A percentile compares a stretch with the other conserved stretches of the same genome.
phyloP scores from a whole-genome alignment of 1,140 invertebrate genomes.

The Solen grandis region DNA sequence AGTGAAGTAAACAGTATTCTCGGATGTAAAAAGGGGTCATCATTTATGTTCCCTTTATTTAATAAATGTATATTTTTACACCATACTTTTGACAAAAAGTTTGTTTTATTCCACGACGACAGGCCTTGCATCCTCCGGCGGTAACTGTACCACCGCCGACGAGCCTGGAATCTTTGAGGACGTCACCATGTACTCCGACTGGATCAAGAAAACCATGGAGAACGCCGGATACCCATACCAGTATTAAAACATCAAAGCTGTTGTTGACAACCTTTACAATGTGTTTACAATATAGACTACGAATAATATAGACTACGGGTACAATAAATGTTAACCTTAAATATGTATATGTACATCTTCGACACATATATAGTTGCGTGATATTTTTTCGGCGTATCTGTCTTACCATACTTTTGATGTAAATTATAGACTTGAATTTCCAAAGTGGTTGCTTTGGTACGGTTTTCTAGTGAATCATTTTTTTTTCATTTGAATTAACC shows the following conservation, averaged over 20 bases:
- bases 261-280: too few relatives aligned
- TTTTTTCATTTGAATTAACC: too few relatives aligned
- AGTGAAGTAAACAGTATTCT: not conserved
- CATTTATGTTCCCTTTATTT: not conserved
- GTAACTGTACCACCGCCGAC: slow-evolving; percentile 35
- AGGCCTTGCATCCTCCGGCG: slow-evolving; percentile 51
- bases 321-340: too few relatives aligned
- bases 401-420: too few relatives aligned
- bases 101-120: not conserved
- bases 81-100: not conserved
- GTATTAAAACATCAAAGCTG: not conserved
- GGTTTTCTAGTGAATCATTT: too few relatives aligned
- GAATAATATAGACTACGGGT: too few relatives aligned
- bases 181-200: slow-evolving; percentile 28
- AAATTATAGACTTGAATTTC: too few relatives aligned
- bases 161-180: slow-evolving; percentile 53
- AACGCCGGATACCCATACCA: slow-evolving; percentile 49
- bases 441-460: too few relatives aligned
- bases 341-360: too few relatives aligned
- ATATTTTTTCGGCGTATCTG: too few relatives aligned
- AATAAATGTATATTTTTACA: not conserved
- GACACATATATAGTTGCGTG: too few relatives aligned
- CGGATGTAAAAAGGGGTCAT: not conserved
- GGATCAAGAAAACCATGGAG: slow-evolving; percentile 48
- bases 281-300: too few relatives aligned